A percentile compares a stretch with the other conserved stretches of the same genome.
These are phyloP conservation scores for Rhipidura dahli DNA, from an alignment of 2,113 vertebrate genomes.

Conservation along the genomic window DNA sequence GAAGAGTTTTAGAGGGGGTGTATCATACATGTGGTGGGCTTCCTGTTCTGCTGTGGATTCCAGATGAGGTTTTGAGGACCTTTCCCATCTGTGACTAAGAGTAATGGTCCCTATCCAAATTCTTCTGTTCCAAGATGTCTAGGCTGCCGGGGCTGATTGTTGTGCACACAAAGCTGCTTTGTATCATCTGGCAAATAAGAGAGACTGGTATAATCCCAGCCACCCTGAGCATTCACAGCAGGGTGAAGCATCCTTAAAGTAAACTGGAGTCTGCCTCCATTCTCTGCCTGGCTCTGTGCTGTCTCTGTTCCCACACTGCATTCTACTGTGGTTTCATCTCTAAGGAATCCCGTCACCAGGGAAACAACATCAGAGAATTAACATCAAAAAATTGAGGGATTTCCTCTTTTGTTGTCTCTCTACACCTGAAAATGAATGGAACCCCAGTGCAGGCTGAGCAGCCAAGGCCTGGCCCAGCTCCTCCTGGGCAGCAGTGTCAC, in stretches of 20 bases:
- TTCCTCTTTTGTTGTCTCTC: conserved; percentile 9
- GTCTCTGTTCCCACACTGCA: neutral
- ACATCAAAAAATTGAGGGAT: neutral
- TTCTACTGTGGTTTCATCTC: neutral
- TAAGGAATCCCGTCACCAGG: conserved; percentile 36
- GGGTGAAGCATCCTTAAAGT: conserved; percentile 45
- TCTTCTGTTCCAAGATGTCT: neutral
- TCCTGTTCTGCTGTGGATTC: neutral
- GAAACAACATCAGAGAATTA: conserved; percentile 1
- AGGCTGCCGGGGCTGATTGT: neutral
- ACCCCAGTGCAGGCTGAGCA: neutral
- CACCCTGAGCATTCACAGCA: conserved; percentile 10
- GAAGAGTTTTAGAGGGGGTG: neutral
- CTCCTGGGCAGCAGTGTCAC: neutral
- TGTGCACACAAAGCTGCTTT: conserved; percentile 20
- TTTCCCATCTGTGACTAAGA: neutral
- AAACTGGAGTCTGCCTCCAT: neutral
- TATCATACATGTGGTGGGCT: neutral
- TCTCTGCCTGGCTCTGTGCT: neutral
- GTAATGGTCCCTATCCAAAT: neutral
- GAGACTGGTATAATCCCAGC: neutral
- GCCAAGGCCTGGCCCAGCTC: neutral
- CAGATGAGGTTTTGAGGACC: neutral
- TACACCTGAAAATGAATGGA: conserved; percentile 16
- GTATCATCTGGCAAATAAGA: conserved; percentile 12